Base-by-base conservation (phyloP, 2,888 invertebrate species). In the Drosophila mulleri region DNA sequence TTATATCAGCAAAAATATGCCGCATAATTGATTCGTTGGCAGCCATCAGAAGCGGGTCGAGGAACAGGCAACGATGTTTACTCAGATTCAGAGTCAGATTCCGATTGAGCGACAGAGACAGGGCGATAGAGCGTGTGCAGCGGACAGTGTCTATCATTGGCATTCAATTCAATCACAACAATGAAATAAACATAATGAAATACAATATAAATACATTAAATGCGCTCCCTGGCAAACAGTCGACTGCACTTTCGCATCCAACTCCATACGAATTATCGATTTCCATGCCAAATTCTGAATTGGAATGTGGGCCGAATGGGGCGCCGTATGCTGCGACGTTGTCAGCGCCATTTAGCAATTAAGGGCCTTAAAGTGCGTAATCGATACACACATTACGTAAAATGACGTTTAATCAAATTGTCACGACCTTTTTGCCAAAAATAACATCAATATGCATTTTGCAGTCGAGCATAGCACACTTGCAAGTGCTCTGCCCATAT, bases 1-100 rank as follows among this genome's bases (percentile, higher is more conserved):
- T 89, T 88, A 88, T 88, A 81, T 69, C 80, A 77, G 88, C 83
- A 84, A 73, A 86, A 84, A 88, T 87, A 83, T 84, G 88, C 78
- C 84, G 81, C 83, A 87, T 84, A 87, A 88, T 88, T 87, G 88
- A 88, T 81, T 78, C 76, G 71, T 72, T 75, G 74, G 50, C 76
- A 73, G 77, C 67, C 23, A 50, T 64, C 48, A 66, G 37, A 44
- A 26, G 57, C 11, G 52, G 54, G 41, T 16, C 32, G 26, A 29
- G 42, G 18, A 48, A 42, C 41, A 7, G 42, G 23, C 35, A 35
- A 2, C 35, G 23, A 11, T 26, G 44, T 61, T 48, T 50, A 50
- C 39, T 54, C 44, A 41, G 42, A 47, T 8, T 26, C 26, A 9
- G 47, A 23, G 11, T 16, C 44, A 11, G 42, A 50, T 8, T 47